A percentile compares a stretch with the other conserved stretches of the same genome.
Conservation (phyloP, 2,113 vertebrate species). For the Mirza zaza region DNA sequence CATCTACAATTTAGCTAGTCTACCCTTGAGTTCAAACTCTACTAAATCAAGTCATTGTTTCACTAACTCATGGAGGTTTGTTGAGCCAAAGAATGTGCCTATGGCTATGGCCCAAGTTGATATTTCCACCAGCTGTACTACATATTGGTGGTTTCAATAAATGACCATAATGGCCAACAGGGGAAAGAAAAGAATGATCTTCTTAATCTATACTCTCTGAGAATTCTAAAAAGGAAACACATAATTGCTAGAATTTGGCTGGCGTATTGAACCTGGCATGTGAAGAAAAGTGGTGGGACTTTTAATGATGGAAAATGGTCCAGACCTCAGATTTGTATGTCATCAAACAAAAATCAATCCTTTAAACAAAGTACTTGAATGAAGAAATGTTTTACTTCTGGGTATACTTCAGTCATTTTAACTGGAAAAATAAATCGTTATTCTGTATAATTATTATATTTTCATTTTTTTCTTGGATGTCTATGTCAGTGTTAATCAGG, state of each 20-base stretch:
- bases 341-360: conserved; percentile 66
- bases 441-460: neutral
- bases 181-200: conserved; percentile 58
- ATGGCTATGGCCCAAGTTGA: neutral
- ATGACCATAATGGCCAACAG: neutral
- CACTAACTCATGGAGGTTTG: neutral
- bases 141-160: conserved; percentile 48
- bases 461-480: neutral
- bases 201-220: neutral
- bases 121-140: conserved; percentile 19
- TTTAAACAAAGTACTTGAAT: conserved; percentile 26
- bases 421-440: conserved; percentile 14
- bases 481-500: neutral
- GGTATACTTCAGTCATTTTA: conserved; percentile 32
- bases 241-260: conserved; percentile 63
- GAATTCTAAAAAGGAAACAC: conserved; percentile 44
- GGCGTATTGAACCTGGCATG: conserved; percentile 14
- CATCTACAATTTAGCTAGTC: neutral
- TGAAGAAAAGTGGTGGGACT: conserved; percentile 60
- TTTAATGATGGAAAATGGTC: conserved; percentile 52
- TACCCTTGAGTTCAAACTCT: neutral
- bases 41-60: neutral
- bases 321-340: conserved; percentile 30
- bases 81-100: neutral
- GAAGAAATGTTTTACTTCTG: conserved; percentile 50